phyloP scores from a whole-genome alignment of 2,113 vertebrate species.

The Nycticebus coucang region DNA sequence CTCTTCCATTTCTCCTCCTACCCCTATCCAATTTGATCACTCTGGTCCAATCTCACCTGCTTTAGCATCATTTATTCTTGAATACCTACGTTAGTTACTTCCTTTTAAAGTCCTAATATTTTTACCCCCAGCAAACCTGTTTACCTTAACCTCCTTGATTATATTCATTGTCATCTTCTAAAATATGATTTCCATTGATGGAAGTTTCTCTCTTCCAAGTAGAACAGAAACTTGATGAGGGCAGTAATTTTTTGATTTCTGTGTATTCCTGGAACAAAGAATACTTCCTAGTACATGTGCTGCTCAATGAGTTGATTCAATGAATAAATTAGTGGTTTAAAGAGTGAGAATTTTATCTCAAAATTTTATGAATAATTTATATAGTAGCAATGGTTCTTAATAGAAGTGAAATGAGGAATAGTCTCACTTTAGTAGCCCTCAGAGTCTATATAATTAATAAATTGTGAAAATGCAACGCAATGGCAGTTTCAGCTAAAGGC shows the following conservation, averaged over 20 bases:
- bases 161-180: not conserved
- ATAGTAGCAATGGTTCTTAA: not conserved
- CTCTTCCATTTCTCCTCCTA: not conserved
- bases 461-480: not conserved
- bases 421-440: not conserved
- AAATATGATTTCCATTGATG: not conserved
- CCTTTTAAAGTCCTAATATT: not conserved
- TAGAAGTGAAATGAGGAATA: not conserved
- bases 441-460: not conserved
- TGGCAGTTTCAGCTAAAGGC: not conserved
- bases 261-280: not conserved
- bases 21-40: fast-evolving
- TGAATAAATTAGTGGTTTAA: not conserved
- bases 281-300: not conserved
- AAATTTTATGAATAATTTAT: not conserved
- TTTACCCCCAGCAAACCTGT: not conserved
- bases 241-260: not conserved
- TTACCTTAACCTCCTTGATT: not conserved
- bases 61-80: too few relatives aligned
- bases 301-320: not conserved
- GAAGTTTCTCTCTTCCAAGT: not conserved
- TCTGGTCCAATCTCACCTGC: too few relatives aligned
- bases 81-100: not conserved
- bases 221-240: not conserved
- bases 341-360: not conserved